These are phyloP conservation scores for Ephydatia muelleri DNA, from an alignment of 37 sponge, comb jelly and placozoan genomes.

Conservation along the genomic window DNA sequence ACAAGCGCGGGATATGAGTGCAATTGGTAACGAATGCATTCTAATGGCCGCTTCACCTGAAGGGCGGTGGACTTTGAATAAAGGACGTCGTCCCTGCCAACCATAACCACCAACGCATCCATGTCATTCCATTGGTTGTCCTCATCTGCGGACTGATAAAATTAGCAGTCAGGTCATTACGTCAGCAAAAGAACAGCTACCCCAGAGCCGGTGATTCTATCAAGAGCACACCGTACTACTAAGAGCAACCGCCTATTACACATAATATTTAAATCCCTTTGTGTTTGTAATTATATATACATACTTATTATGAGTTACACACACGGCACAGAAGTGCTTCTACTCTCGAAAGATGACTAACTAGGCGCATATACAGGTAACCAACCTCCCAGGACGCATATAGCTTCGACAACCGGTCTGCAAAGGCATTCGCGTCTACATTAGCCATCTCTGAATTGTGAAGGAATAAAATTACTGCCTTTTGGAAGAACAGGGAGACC, in stretches of 20 bases:
- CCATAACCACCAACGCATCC: slow-evolving; percentile 73
- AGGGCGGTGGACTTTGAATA: slow-evolving; percentile 89
- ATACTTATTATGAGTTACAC: not conserved
- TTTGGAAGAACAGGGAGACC: not conserved
- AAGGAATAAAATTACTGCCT: not conserved
- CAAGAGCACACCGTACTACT: not conserved
- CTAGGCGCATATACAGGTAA: not conserved
- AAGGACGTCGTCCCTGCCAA: slow-evolving; percentile 86
- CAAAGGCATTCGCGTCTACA: slow-evolving; percentile 64
- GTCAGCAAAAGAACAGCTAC: not conserved
- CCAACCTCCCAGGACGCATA: slow-evolving; percentile 86
- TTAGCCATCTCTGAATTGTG: slow-evolving; percentile 48
- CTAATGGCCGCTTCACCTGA: slow-evolving; percentile 42
- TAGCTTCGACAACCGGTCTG: slow-evolving; percentile 63
- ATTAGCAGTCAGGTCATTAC: not conserved
- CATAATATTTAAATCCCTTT: not conserved
- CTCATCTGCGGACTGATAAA: slow-evolving; percentile 39
- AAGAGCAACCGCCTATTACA: not conserved
- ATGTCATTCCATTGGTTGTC: slow-evolving; percentile 60
- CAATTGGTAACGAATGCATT: not conserved
- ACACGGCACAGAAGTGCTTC: not conserved
- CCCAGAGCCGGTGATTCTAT: not conserved
- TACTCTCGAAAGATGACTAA: not conserved
- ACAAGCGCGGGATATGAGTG: too few relatives aligned
- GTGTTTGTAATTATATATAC: not conserved